Evolutionary conservation across 2,113 vertebrate genomes (phyloP).

Genomic region (Mus spicilegus): DNA sequence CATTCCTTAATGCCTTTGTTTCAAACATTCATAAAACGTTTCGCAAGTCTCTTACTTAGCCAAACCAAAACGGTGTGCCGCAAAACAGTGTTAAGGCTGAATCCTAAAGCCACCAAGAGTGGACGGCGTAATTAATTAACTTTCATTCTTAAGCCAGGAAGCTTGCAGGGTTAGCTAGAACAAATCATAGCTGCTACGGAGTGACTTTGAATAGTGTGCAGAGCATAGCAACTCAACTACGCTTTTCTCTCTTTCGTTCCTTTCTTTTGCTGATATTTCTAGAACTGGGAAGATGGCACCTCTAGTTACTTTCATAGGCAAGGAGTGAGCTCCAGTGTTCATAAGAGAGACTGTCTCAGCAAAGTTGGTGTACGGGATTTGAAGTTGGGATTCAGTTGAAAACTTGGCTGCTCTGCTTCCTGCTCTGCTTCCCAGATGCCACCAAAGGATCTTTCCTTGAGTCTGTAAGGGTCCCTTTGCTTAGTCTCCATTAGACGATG

Average conservation of each 20-base stretch:
- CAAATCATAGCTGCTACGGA: background rate
- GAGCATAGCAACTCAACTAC: background rate
- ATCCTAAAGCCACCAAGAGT: slow-evolving; percentile 40
- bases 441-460: background rate
- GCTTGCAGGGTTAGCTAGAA: background rate
- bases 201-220: background rate
- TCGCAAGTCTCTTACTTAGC: slow-evolving; percentile 44
- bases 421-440: background rate
- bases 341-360: background rate
- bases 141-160: slow-evolving; percentile 43
- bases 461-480: background rate
- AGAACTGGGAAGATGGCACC: background rate
- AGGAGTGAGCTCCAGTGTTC: background rate
- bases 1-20: slow-evolving; percentile 62
- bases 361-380: background rate
- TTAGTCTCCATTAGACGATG: background rate
- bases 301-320: background rate
- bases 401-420: background rate
- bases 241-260: background rate
- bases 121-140: slow-evolving; percentile 42
- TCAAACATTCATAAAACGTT: slow-evolving; percentile 48
- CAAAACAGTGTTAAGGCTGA: background rate
- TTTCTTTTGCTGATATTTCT: background rate
- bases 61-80: slow-evolving; percentile 58
- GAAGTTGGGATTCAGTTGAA: background rate